Percentiles rank a stretch among this genome's conserved stretches.
These are phyloP conservation scores for Sebastes diploproa DNA, from an alignment of 2,797 vertebrate genomes.

Conservation along the genomic window DNA sequence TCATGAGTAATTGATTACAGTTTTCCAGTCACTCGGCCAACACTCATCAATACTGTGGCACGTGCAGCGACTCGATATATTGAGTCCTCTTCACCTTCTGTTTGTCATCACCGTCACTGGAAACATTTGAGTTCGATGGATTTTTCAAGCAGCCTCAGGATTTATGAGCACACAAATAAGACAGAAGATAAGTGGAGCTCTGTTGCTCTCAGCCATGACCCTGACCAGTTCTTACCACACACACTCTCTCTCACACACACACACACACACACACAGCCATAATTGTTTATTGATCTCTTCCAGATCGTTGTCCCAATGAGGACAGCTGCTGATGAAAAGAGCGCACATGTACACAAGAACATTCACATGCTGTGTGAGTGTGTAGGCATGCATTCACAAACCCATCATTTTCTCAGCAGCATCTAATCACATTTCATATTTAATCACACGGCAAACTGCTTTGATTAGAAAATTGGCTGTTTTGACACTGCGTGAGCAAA, in stretches of 20 bases:
- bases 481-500: constrained; percentile 24
- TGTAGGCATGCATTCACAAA: constrained; percentile 26
- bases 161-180: constrained; percentile 18
- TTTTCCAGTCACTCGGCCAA: neutral
- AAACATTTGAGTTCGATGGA: constrained; percentile 15
- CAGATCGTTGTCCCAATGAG: constrained; percentile 4
- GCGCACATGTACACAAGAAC: neutral
- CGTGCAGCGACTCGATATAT: neutral
- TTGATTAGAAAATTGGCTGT: constrained; percentile 55
- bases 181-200: neutral
- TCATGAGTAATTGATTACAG: neutral
- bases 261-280: neutral
- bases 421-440: constrained; percentile 57
- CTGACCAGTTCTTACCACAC: neutral
- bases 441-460: constrained; percentile 46
- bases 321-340: constrained; percentile 17
- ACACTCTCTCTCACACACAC: neutral
- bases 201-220: constrained; percentile 17
- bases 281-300: constrained; percentile 33
- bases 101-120: constrained; percentile 5
- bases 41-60: neutral
- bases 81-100: constrained; percentile 9
- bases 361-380: constrained; percentile 10
- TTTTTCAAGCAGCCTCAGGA: constrained; percentile 12
- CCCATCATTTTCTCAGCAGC: constrained; percentile 49